Conservation (phyloP, 2,113 vertebrate genomes). For the Chascanopsetta lugubris region DNA sequence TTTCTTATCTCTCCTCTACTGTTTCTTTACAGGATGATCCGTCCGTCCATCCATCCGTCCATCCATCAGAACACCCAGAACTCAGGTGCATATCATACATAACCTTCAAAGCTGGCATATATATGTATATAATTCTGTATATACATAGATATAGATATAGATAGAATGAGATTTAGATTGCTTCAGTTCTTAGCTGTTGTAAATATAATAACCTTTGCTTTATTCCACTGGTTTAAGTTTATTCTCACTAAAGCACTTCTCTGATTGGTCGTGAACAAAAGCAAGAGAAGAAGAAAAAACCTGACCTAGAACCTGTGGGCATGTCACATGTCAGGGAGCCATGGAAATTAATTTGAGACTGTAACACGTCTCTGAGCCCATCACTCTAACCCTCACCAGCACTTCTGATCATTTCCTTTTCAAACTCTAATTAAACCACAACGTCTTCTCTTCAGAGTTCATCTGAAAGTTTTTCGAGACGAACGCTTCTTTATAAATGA, state of each 20-base stretch:
- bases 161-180: too few relatives aligned
- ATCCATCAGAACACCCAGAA: too few relatives aligned
- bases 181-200: too few relatives aligned
- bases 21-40: too few relatives aligned
- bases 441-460: conserved; percentile 19
- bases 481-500: not conserved
- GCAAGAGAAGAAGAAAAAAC: not conserved
- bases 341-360: conserved; percentile 71
- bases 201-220: not conserved
- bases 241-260: not conserved
- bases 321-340: conserved; percentile 56
- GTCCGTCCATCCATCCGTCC: too few relatives aligned
- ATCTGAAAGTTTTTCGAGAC: conserved; percentile 34
- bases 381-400: conserved; percentile 49
- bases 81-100: too few relatives aligned
- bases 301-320: conserved; percentile 69
- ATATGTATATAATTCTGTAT: too few relatives aligned
- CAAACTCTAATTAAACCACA: conserved; percentile 46
- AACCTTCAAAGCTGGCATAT: too few relatives aligned
- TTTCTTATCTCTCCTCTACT: not conserved
- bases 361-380: conserved; percentile 57
- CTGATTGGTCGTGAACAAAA: not conserved
- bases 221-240: not conserved
- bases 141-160: too few relatives aligned
- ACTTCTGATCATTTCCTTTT: conserved; percentile 44